Base-by-base conservation (phyloP, 1,140 invertebrate species). In the Polypedilum vanderplanki region DNA sequence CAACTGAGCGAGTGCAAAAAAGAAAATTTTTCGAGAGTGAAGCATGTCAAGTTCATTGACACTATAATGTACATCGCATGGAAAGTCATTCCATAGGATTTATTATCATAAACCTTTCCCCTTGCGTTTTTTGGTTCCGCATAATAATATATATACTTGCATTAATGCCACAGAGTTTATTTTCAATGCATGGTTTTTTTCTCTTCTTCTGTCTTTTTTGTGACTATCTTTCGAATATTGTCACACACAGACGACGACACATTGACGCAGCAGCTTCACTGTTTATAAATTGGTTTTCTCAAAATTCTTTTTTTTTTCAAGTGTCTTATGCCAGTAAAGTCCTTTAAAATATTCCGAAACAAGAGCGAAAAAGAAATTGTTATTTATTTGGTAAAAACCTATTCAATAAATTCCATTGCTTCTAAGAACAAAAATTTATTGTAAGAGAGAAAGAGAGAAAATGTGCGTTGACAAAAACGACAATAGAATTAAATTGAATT, bases 21-120 rank as follows among this genome's bases (percentile, higher is more conserved):
- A 67, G 64, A 67, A 67, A 33, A 33, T 33, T 33, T 33, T 33
- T 33, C 24, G 64, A 70, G 20, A 70, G 20, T 17, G 46, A 57
- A 57, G 20, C 65, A 70, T 70, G 65, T 20, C 20, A 70, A 70
- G 65, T 70, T 70, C 65, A 70, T 70, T 70, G 65, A 70, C 65
- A 20, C 18, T 18, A 9, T 20, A 10, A 18, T 70, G 65, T 22
- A 67, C 17, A 67, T 70, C 65, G 18, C 65, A 70, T 22, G 20
- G n/a, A 18, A 22, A 70, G 65, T 70, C 65, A 70, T 70, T 70
- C 18, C n/a, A 22, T 70, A 18, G 65, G 8, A 70, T 70, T 70
- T 20, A 70, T 18, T 70, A 22, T 22, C 65, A 70, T 70, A 70
- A 70, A 18, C 18, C 65, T 70, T n/a, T 70, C 65, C 65, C 65